These are phyloP conservation scores for Sternarchorhynchus goeldii DNA, from an alignment of 2,797 vertebrate species.

Conservation along the genomic window DNA sequence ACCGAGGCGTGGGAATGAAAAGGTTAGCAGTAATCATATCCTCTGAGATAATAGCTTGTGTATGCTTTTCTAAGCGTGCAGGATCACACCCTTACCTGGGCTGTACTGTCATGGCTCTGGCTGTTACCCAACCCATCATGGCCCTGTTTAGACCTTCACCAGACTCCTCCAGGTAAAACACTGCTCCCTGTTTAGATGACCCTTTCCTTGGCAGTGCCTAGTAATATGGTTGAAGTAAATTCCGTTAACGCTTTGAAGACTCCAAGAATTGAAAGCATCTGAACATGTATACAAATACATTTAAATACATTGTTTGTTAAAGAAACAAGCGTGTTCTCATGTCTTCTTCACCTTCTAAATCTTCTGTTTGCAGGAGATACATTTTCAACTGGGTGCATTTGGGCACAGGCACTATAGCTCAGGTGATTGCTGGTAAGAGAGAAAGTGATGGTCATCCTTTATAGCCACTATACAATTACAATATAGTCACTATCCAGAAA, in stretches of 20 bases:
- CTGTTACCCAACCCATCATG: constrained; percentile 78
- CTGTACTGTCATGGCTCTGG: constrained; percentile 75
- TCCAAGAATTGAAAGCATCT: too few relatives aligned
- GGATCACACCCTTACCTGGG: constrained; percentile 85
- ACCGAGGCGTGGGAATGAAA: constrained; percentile 7
- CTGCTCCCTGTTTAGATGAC: background rate
- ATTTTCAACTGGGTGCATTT: constrained; percentile 87
- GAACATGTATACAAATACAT: background rate
- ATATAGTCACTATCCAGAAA: background rate
- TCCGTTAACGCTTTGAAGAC: too few relatives aligned
- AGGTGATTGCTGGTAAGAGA: constrained; percentile 83
- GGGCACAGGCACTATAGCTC: constrained; percentile 75
- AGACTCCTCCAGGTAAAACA: constrained; percentile 77
- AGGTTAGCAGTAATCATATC: constrained; percentile 29
- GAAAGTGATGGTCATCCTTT: background rate
- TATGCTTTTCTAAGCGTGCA: constrained; percentile 71
- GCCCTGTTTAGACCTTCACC: constrained; percentile 80
- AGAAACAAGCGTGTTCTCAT: background rate
- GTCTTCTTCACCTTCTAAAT: constrained; percentile 7
- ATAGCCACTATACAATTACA: background rate
- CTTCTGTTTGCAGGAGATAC: constrained; percentile 70
- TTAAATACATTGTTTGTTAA: background rate
- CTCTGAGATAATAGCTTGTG: constrained; percentile 2
- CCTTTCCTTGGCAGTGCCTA: background rate
- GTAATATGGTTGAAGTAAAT: background rate